phyloP scores from a whole-genome alignment of 2,888 invertebrate species.

The Catocala nupta region DNA sequence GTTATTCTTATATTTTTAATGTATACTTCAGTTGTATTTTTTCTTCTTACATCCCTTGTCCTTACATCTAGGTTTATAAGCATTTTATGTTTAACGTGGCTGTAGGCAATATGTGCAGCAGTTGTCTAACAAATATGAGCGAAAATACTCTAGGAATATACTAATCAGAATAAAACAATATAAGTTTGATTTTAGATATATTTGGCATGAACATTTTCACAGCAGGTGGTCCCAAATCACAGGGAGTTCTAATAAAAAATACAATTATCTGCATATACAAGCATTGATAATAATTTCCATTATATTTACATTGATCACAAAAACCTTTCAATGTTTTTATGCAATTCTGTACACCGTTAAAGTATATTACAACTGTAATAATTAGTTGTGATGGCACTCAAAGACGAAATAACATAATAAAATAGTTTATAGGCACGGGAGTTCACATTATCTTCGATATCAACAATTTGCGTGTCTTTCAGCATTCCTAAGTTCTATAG shows the following conservation, averaged over 20 bases:
- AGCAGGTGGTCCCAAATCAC: slow-evolving; percentile 69
- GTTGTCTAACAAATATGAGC: no score
- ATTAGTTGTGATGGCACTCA: background rate
- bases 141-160: no score
- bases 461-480: no score
- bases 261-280: slow-evolving; percentile 23
- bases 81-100: no score
- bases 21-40: no score
- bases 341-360: slow-evolving; percentile 33
- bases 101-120: no score
- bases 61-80: no score
- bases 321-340: slow-evolving; percentile 13
- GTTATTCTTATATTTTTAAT: no score
- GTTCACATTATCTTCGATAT: no score
- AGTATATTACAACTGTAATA: slow-evolving; percentile 4
- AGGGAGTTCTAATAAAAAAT: slow-evolving; percentile 38
- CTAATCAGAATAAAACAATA: slow-evolving; percentile 28
- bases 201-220: slow-evolving; percentile 68
- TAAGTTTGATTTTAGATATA: slow-evolving; percentile 60
- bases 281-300: slow-evolving; percentile 30
- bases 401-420: background rate
- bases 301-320: slow-evolving; percentile 36
- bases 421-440: background rate
- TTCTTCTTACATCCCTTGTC: no score
- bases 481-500: no score